These are phyloP conservation scores for Acanthopagrus latus DNA, from an alignment of 2,797 vertebrate genomes.

Conservation along the genomic window DNA sequence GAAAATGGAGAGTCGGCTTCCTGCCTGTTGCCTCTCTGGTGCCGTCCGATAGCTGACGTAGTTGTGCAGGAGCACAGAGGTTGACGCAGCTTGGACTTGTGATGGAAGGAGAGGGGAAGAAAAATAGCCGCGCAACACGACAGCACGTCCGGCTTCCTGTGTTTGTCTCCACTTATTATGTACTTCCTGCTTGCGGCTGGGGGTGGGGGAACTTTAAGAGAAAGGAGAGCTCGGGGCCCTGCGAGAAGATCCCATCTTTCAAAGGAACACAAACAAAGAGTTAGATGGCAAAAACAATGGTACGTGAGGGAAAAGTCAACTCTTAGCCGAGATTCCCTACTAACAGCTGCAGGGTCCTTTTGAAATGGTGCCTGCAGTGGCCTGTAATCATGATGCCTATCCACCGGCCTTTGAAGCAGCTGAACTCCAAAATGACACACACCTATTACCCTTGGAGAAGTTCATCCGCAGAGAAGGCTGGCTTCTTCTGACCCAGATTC, in stretches of 20 bases:
- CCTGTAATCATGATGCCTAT: conserved; percentile 51
- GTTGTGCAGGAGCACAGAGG: conserved; percentile 30
- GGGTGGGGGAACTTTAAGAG: conserved; percentile 48
- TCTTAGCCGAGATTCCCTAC: neutral
- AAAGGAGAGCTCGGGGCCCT: conserved; percentile 13
- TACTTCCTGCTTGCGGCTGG: conserved; percentile 79
- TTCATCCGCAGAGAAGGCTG: conserved; percentile 30
- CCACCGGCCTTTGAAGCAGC: conserved; percentile 31
- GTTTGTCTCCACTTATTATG: conserved; percentile 86
- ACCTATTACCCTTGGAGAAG: conserved; percentile 25
- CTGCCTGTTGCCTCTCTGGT: conserved; percentile 43
- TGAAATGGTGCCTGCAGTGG: conserved; percentile 22
- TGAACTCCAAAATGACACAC: conserved; percentile 44
- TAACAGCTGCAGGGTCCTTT: conserved; percentile 21
- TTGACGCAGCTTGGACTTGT: conserved; percentile 35
- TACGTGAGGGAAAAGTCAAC: neutral
- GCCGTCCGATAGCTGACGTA: conserved; percentile 29
- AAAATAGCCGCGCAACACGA: conserved; percentile 79
- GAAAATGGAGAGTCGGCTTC: conserved; percentile 41
- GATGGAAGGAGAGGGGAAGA: conserved; percentile 75
- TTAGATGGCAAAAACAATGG: conserved; percentile 28
- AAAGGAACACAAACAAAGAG: conserved; percentile 47
- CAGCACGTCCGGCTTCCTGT: conserved; percentile 87
- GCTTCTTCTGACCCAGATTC: conserved; percentile 62
- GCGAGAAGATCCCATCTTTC: conserved; percentile 36